phyloP scores from a whole-genome alignment of 1,140 invertebrate species.

The Drosophila varians region DNA sequence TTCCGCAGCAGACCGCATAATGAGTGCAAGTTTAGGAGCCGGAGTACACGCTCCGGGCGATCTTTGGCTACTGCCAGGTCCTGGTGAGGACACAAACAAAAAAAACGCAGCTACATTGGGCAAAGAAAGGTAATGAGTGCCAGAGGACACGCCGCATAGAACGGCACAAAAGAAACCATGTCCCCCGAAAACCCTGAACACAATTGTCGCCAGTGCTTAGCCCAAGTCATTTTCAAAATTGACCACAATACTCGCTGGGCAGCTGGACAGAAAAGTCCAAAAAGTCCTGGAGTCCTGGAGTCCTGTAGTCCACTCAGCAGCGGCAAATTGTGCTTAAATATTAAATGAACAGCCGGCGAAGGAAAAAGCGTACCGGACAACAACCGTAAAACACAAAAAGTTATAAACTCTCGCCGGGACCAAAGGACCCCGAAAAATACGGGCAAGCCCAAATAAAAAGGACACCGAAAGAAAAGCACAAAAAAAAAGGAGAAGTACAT shows the following conservation, averaged over 20 bases:
- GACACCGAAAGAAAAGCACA: conserved; percentile 11
- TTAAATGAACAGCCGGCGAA: conserved; percentile 75
- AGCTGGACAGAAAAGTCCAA: conserved; percentile 5
- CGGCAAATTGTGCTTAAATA: conserved; percentile 82
- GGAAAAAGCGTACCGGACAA: conserved; percentile 59
- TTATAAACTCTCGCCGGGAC: conserved; percentile 74
- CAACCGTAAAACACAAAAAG: conserved; percentile 80
- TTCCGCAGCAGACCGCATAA: conserved; percentile 82
- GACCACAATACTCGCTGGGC: conserved; percentile 58
- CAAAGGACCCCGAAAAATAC: conserved; percentile 18
- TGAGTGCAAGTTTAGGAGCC: conserved; percentile 52
- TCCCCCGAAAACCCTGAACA: conserved; percentile 40
- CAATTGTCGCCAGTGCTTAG: conserved; percentile 77
- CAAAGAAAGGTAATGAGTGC: conserved; percentile 74
- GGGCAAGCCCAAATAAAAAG: conserved; percentile 7
- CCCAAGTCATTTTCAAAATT: conserved; percentile 80
- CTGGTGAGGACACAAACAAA: neutral
- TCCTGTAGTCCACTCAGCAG: conserved; percentile 24
- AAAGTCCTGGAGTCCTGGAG: conserved; percentile 23
- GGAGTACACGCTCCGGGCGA: conserved; percentile 29
- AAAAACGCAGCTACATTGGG: neutral
- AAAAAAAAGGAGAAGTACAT: conserved; percentile 10
- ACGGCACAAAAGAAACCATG: conserved; percentile 61
- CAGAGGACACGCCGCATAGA: conserved; percentile 67
- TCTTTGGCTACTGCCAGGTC: conserved; percentile 9